Base-by-base conservation (phyloP, 2,797 vertebrate genomes). In the Natrix natrix region DNA sequence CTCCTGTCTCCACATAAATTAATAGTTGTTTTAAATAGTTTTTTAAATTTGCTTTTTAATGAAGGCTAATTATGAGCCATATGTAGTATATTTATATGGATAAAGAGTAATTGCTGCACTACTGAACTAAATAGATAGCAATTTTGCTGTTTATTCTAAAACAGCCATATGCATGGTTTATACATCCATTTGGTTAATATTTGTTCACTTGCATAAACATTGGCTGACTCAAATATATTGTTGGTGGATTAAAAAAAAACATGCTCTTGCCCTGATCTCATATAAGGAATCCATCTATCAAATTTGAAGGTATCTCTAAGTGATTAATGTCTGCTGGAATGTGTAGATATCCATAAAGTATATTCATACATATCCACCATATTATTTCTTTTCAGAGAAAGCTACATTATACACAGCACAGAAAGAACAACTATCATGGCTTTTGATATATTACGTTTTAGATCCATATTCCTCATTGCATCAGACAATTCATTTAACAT, bases 21-120 rank as follows among this genome's bases (percentile, higher is more conserved):
- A 86, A 87, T 52, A 94, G 26, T n/a, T 37, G 66, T 91, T 92
- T 93, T 60, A 92, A 91, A 93, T 61, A 56, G 87, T 91, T 91
- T 59, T 43, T 78, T 2, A 1, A 88, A 43, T 56, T 24, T 86
- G 20, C 24, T 88, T 74, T 89, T n/a, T 14, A 1, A 37, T 57
- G 22, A 56, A 37, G 43, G n/a, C 14, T 78, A 37, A 52, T 91
- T 32, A 61, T 52, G 83, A 61, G 20, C 22, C 17, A 55, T 66
- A 66, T 60, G 59, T 13, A 90, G 10, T 37, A 6, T 54, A 90
- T 52, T n/a, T 32, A n/a, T 24, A 78, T 57, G 24, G 63, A 10
- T 89, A 69, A 60, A 83, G 28, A 32, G 28, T 20, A 89, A 37
- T 60, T 52, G 5, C 24, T 57, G 37, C 10, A 3, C 22, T 59